Percentiles rank a stretch among this genome's conserved stretches.
These are phyloP conservation scores for Acleris holmiana DNA, from an alignment of 2,888 invertebrate genomes.

Conservation along the genomic window DNA sequence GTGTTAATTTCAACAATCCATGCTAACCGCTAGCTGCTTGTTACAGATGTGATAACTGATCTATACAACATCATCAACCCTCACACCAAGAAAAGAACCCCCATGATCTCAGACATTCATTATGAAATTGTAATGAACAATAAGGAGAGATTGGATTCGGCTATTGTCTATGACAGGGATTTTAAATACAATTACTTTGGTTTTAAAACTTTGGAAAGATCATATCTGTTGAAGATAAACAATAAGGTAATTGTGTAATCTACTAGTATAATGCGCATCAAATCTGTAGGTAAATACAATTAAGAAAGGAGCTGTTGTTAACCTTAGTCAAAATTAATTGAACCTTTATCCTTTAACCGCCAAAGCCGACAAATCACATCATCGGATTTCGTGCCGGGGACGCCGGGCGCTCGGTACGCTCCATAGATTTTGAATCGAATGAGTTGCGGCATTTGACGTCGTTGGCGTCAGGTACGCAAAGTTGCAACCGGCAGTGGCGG, in stretches of 20 bases:
- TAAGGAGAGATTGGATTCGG: conserved; percentile 95
- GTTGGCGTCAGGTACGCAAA: too few species aligned
- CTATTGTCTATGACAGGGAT: conserved; percentile 98
- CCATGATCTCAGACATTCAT: conserved; percentile 94
- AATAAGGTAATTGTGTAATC: conserved; percentile 85
- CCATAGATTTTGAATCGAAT: too few species aligned
- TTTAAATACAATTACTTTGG: conserved; percentile 99
- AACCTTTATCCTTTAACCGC: too few species aligned
- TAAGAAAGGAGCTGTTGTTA: too few species aligned
- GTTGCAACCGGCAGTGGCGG: too few species aligned
- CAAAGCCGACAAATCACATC: too few species aligned
- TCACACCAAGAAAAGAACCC: conserved; percentile 87
- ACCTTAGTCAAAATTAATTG: too few species aligned
- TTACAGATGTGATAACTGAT: conserved; percentile 95
- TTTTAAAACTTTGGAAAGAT: conserved; percentile 98
- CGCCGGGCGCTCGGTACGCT: too few species aligned
- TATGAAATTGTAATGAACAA: conserved; percentile 92
- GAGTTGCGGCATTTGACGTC: too few species aligned
- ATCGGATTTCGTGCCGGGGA: too few species aligned
- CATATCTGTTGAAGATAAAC: conserved; percentile 96
- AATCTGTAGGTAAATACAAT: too few species aligned
- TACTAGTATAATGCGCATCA: too few species aligned
- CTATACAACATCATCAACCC: conserved; percentile 91
- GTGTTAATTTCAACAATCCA: background rate
- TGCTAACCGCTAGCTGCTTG: conserved; percentile 26